phyloP scores from a whole-genome alignment of 1,140 invertebrate genomes.

The Drosophila paulistorum region DNA sequence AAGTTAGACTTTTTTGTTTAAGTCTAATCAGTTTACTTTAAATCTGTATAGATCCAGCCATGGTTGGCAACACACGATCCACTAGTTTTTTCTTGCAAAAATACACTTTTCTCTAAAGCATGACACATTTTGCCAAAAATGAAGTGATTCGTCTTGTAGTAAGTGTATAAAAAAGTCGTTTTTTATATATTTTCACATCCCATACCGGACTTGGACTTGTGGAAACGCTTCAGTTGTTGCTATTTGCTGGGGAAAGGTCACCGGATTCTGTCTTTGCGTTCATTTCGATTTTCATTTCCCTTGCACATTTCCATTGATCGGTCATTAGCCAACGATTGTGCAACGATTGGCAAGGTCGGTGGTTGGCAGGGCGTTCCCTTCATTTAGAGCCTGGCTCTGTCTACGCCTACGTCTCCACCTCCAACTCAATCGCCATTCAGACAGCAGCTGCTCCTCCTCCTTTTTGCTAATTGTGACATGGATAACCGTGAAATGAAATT shows the following conservation, averaged over 20 bases:
- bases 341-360: conserved; percentile 36
- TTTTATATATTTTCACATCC: not conserved
- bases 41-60: not conserved
- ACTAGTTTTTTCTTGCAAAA: conserved; percentile 22
- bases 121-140: not conserved
- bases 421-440: too few relatives aligned
- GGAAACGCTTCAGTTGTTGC: conserved; percentile 45
- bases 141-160: not conserved
- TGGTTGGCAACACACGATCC: conserved; percentile 28
- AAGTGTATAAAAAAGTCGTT: conserved; percentile 26
- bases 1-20: not conserved
- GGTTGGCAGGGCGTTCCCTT: conserved; percentile 40
- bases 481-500: conserved; percentile 75
- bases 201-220: conserved; percentile 47
- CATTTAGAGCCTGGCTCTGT: not conserved
- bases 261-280: conserved; percentile 55
- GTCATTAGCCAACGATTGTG: conserved; percentile 21
- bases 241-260: conserved; percentile 57
- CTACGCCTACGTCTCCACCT: not conserved
- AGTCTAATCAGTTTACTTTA: not conserved
- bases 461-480: conserved; percentile 68
- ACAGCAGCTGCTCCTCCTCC: conserved; percentile 12
- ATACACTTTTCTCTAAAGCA: conserved; percentile 16
- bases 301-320: conserved; percentile 15
- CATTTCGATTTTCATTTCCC: conserved; percentile 17